Evolutionary conservation across 2,797 vertebrate genomes (phyloP).

Genomic region (Rachycentron canadum): DNA sequence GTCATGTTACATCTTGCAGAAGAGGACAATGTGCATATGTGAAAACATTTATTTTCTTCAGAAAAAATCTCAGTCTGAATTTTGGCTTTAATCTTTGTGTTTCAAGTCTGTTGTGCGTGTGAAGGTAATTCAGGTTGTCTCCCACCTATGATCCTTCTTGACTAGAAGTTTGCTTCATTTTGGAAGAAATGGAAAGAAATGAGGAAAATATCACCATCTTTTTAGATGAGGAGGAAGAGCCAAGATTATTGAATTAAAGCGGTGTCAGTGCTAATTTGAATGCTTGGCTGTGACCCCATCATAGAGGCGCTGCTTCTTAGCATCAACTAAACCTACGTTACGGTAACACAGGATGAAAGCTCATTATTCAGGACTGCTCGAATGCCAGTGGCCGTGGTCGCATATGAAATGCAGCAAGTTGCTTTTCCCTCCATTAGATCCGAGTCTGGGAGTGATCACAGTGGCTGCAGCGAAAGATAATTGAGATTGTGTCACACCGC

Average conservation of each 20-base stretch:
- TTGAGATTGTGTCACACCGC: conserved; percentile 55
- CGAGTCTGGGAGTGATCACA: not conserved
- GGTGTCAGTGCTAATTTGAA: not conserved
- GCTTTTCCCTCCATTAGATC: not conserved
- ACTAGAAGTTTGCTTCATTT: not conserved
- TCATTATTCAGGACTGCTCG: not conserved
- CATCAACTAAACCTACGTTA: not conserved
- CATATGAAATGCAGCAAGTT: not conserved
- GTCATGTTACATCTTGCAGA: too few relatives aligned
- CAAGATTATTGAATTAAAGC: not conserved
- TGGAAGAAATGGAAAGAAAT: not conserved
- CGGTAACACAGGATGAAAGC: not conserved
- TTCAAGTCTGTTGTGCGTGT: not conserved
- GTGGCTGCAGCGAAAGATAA: conserved; percentile 45
- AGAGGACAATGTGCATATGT: too few relatives aligned
- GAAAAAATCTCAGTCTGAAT: too few relatives aligned
- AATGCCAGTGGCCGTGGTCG: not conserved
- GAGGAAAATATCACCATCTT: not conserved
- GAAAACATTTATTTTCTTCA: too few relatives aligned
- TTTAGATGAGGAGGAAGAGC: not conserved
- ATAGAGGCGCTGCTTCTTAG: not conserved
- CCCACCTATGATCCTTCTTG: not conserved
- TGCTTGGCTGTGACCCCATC: not conserved
- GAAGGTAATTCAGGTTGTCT: not conserved
- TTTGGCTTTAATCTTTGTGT: too few relatives aligned